phyloP scores from a whole-genome alignment of 2,888 invertebrate genomes.

The Frankliniella fusca region DNA sequence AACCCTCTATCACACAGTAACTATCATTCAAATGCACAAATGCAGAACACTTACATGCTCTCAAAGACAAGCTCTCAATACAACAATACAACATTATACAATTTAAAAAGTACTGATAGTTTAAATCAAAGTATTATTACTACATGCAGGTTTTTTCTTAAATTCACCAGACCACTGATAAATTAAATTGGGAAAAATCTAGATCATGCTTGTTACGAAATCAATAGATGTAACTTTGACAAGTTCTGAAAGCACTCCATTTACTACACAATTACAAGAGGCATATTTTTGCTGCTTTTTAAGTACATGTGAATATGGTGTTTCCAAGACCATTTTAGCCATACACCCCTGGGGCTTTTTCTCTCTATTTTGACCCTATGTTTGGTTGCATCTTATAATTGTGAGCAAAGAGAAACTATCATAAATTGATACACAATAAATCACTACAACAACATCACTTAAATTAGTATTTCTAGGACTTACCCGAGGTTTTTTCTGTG shows the following conservation, averaged over 20 bases:
- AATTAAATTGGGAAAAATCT: slow-evolving; percentile 18
- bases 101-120: neutral
- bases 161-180: slow-evolving; percentile 32
- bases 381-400: too few species aligned
- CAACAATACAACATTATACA: slow-evolving; percentile 35
- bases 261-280: neutral
- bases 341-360: too few species aligned
- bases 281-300: too few species aligned
- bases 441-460: neutral
- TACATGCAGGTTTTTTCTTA: slow-evolving; percentile 28
- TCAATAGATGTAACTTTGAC: too few species aligned
- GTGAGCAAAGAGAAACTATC: too few species aligned
- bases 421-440: too few species aligned
- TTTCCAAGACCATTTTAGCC: too few species aligned
- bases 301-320: too few species aligned
- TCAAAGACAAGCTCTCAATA: slow-evolving; percentile 36
- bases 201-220: neutral
- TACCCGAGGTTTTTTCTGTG: slow-evolving; percentile 70
- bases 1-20: too few species aligned
- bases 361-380: too few species aligned
- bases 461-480: slow-evolving; percentile 44
- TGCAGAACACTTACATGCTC: slow-evolving; percentile 1
- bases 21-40: neutral
- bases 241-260: neutral
- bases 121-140: neutral